Percentiles rank a stretch among this genome's conserved stretches.
phyloP scores from a whole-genome alignment of 2,888 invertebrate genomes.

The Troides helena region DNA sequence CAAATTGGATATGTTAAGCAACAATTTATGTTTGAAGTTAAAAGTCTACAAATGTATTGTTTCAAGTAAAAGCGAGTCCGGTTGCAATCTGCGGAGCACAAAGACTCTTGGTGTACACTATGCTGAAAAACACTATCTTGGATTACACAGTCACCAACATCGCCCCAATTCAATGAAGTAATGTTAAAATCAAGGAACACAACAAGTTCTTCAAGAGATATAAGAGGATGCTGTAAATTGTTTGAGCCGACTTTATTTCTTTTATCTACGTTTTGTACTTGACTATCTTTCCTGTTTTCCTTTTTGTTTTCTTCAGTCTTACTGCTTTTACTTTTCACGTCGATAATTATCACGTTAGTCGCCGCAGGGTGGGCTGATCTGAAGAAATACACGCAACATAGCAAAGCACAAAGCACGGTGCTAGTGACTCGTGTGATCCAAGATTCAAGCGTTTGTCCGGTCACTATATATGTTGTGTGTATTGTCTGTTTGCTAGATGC shows the following conservation, averaged over 20 bases:
- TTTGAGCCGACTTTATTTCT: slow-evolving; percentile 57
- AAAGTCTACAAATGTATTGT: slow-evolving; percentile 13
- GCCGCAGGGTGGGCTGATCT: slow-evolving; percentile 64
- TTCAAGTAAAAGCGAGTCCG: slow-evolving; percentile 65
- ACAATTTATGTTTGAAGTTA: not conserved
- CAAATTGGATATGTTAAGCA: not conserved
- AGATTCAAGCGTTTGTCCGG: slow-evolving; percentile 79
- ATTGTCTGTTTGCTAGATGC: slow-evolving; percentile 97
- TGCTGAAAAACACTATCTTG: slow-evolving; percentile 71
- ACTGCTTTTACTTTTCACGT: slow-evolving; percentile 38
- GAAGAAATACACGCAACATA: slow-evolving; percentile 77
- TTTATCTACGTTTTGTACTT: slow-evolving; percentile 64
- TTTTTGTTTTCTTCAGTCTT: slow-evolving; percentile 47
- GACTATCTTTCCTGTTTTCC: slow-evolving; percentile 73
- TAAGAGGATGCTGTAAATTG: slow-evolving; percentile 32
- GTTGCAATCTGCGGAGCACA: slow-evolving; percentile 81
- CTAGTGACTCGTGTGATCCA: slow-evolving; percentile 77
- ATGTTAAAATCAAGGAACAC: not conserved
- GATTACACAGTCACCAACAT: slow-evolving; percentile 80
- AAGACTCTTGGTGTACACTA: slow-evolving; percentile 72
- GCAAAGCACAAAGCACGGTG: slow-evolving; percentile 57
- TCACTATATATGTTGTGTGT: slow-evolving; percentile 85
- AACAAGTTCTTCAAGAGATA: not conserved
- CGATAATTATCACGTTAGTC: slow-evolving; percentile 39
- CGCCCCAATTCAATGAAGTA: slow-evolving; percentile 40